A percentile compares a stretch with the other conserved stretches of the same genome.
These are phyloP conservation scores for Apis florea DNA, from an alignment of 1,140 invertebrate genomes.

Conservation along the genomic window DNA sequence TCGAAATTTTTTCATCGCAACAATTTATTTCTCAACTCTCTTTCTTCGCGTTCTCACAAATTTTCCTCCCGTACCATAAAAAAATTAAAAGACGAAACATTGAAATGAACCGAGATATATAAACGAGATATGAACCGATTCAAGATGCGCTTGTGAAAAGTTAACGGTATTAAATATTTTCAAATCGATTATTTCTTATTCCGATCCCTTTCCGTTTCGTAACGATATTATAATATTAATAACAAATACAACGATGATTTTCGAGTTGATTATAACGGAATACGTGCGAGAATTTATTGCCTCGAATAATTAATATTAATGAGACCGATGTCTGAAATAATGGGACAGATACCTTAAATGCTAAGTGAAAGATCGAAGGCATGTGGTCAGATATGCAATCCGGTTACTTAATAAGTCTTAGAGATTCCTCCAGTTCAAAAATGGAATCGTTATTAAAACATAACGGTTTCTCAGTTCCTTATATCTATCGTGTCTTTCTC, in stretches of 20 bases:
- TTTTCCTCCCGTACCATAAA: constrained; percentile 31
- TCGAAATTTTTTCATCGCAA: too few relatives aligned
- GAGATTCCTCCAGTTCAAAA: constrained; percentile 9
- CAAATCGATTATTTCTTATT: not conserved
- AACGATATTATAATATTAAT: too few relatives aligned
- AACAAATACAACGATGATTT: not conserved
- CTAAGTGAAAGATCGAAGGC: not conserved
- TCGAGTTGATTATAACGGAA: not conserved
- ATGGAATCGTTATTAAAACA: constrained; percentile 13
- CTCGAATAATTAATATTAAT: constrained; percentile 27
- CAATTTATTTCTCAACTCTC: not conserved
- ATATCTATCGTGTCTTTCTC: not conserved
- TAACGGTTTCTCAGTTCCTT: constrained; percentile 25
- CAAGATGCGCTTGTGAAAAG: not conserved
- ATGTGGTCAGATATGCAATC: constrained; percentile 14
- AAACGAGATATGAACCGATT: not conserved
- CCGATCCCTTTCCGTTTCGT: not conserved
- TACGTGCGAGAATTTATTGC: constrained; percentile 10
- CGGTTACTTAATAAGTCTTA: constrained; percentile 30
- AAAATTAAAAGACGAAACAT: constrained; percentile 17
- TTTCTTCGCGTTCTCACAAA: not conserved
- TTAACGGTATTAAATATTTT: not conserved
- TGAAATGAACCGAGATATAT: constrained; percentile 7
- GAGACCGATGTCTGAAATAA: not conserved
- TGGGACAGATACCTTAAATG: not conserved